Evolutionary conservation across 2,888 invertebrate species (phyloP), one percentile per base, ranked within the genome.

Genomic region (Noctua comes): DNA sequence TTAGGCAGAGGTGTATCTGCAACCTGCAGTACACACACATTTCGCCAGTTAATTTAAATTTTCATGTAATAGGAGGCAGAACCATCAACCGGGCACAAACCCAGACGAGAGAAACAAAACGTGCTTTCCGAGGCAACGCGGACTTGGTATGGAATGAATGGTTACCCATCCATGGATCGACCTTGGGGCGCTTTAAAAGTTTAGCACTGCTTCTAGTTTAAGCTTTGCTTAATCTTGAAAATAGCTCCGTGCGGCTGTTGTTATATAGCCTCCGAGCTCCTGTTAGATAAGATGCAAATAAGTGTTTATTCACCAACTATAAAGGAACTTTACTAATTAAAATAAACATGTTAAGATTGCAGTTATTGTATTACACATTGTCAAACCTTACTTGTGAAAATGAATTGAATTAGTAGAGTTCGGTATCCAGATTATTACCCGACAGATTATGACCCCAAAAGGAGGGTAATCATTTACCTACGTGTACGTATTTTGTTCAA

Each of bases 401-500:
- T 65, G 24, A 18, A 2, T 65, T 11, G 21, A 64, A 36, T 40
- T 7, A 40, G 13, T 65, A 40, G 13, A 65, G 2, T 43, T 7
- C 16, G 7, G 31, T 31, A 18, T 16, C 5, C 24, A 66, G 21
- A 31, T n/a, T n/a, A 59, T 27, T 0, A 62, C 8, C 31, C 18
- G 31, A n/a, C n/a, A n/a, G n/a, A 31, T 18, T 18, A 31, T 21
- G 21, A 21, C 10, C 21, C 18, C 21, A 64, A 31, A 31, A 62
- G 46, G 0, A 31, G 31, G 31, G 18, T 7, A 8, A 27, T 31
- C 18, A 21, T 36, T 48, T 68, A 40, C 18, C 2, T 31, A n/a
- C 21, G 40, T 31, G n/a, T 16, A 11, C 59, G 24, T 73, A 43
- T 79, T 79, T 79, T 76, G 74, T 59, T 59, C 70, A 43, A 40